Evolutionary conservation across 2,888 invertebrate species (phyloP).

Genomic region (Acanthoscelides obtectus): DNA sequence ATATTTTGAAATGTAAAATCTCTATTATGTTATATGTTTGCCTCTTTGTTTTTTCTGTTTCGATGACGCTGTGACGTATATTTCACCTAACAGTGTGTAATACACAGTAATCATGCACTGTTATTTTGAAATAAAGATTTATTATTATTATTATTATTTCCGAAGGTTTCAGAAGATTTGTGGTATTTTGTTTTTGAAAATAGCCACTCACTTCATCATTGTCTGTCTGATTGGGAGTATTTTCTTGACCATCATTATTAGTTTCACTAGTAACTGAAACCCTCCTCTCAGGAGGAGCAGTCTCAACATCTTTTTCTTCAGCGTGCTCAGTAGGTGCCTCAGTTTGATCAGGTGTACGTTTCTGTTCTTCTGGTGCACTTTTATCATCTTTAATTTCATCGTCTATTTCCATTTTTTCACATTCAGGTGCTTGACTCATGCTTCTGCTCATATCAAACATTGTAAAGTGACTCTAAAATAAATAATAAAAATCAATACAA

Average conservation of each 20-base stretch:
- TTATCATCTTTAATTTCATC: constrained; percentile 28
- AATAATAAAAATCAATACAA: constrained; percentile 8
- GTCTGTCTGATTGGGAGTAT: constrained; percentile 42
- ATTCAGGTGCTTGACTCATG: constrained; percentile 34
- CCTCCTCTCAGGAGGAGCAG: constrained; percentile 34
- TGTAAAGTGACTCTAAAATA: constrained; percentile 42
- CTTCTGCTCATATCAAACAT: constrained; percentile 43
- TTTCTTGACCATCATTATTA: constrained; percentile 37
- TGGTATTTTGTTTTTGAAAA: too few relatives aligned
- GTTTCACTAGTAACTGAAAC: constrained; percentile 41
- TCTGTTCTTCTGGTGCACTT: constrained; percentile 40
- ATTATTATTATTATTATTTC: too few relatives aligned
- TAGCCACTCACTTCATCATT: constrained; percentile 40
- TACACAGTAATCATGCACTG: too few relatives aligned
- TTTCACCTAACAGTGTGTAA: too few relatives aligned
- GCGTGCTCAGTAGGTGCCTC: constrained; percentile 12
- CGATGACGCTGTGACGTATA: too few relatives aligned
- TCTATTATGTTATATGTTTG: too few relatives aligned
- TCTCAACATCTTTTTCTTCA: constrained; percentile 42
- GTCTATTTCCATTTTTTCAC: constrained; percentile 36
- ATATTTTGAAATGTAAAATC: too few relatives aligned
- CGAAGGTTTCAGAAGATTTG: too few relatives aligned
- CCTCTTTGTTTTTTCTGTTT: too few relatives aligned
- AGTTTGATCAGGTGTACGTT: constrained; percentile 38
- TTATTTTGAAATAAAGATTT: too few relatives aligned